These are phyloP conservation scores for Allobates femoralis DNA, from an alignment of 2,797 vertebrate genomes.

Conservation along the genomic window DNA sequence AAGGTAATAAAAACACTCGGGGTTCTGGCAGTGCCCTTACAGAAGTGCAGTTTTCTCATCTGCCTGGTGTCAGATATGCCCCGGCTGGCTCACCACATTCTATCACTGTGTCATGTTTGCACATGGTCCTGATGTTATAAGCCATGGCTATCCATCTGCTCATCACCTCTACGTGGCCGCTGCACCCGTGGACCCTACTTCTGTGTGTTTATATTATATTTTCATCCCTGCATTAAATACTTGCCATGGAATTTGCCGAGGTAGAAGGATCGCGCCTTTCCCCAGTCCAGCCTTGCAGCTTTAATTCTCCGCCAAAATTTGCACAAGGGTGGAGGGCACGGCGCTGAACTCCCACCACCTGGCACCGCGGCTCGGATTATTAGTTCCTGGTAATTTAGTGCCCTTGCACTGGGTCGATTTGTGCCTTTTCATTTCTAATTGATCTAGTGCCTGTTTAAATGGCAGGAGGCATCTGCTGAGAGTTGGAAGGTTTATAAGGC, in stretches of 20 bases:
- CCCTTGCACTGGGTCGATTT: conserved; percentile 74
- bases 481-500: conserved; percentile 72
- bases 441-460: conserved; percentile 75
- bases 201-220: neutral
- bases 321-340: conserved; percentile 63
- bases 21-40: too few relatives aligned
- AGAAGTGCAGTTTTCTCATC: too few relatives aligned
- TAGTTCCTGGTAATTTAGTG: conserved; percentile 78
- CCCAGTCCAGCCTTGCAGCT: conserved; percentile 31
- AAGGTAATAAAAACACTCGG: too few relatives aligned
- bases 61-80: too few relatives aligned
- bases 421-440: conserved; percentile 73
- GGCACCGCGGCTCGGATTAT: conserved; percentile 74
- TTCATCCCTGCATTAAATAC: neutral
- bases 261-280: conserved; percentile 65
- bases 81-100: neutral
- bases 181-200: neutral
- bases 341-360: conserved; percentile 71
- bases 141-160: neutral
- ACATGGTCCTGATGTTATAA: neutral
- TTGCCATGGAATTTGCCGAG: conserved; percentile 59
- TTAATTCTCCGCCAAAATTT: conserved; percentile 51
- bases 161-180: neutral
- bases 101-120: too few relatives aligned
- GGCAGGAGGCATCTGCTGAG: conserved; percentile 74